These are phyloP conservation scores for Pseudachorutes palmiensis DNA, from an alignment of 1,140 invertebrate species.

Conservation along the genomic window DNA sequence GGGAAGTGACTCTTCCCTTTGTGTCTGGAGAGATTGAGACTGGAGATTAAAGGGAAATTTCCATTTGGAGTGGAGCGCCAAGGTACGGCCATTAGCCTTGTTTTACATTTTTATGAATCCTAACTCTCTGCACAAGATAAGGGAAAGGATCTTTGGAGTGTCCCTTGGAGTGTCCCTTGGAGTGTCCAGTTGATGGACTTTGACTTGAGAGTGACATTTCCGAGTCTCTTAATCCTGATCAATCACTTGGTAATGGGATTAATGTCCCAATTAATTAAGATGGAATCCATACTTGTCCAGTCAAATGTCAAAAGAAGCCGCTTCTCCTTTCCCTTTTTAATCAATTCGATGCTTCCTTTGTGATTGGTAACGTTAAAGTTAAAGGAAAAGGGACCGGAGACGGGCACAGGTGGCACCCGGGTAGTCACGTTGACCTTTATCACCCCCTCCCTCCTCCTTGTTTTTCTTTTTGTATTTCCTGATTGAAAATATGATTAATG, in stretches of 20 bases:
- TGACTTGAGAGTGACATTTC: no score
- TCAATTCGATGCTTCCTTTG: no score
- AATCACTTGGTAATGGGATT: no score
- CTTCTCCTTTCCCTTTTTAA: not conserved
- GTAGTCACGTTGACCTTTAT: no score
- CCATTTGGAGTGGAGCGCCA: not conserved
- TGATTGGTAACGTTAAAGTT: no score
- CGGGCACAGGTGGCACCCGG: no score
- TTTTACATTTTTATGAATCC: conserved; percentile 1
- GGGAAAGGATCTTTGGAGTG: not conserved
- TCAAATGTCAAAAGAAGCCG: not conserved
- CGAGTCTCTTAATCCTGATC: no score
- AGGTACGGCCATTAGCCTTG: not conserved
- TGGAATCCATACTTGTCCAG: not conserved
- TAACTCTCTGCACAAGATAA: no score
- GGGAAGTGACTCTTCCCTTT: not conserved
- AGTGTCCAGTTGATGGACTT: no score
- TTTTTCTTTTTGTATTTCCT: not conserved
- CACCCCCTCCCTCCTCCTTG: not conserved
- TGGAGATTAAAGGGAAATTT: not conserved
- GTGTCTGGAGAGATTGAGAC: not conserved
- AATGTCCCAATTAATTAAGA: no score
- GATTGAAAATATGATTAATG: conserved; percentile 1
- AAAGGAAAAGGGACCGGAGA: no score
- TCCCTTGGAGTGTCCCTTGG: not conserved